phyloP scores from a whole-genome alignment of 1,140 invertebrate genomes.

The Antheraea pernyi region DNA sequence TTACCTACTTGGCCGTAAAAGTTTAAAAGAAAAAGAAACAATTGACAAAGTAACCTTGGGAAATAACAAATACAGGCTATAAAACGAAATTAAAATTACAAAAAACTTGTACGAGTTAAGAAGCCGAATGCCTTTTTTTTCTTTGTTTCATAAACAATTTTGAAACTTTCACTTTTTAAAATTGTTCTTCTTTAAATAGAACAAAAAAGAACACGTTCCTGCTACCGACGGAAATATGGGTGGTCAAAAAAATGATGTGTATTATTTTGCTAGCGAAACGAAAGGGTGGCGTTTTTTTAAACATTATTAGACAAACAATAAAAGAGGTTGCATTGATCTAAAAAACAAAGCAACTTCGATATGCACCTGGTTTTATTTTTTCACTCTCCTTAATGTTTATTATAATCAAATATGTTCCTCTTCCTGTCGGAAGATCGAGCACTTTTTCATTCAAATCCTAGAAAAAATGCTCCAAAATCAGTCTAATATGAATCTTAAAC shows the following conservation, averaged over 20 bases:
- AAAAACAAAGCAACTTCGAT: conserved; percentile 53
- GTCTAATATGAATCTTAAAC: conserved; percentile 19
- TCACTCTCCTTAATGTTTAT: conserved; percentile 34
- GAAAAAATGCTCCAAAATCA: conserved; percentile 29
- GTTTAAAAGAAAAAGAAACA: conserved; percentile 8
- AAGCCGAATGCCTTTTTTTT: conserved; percentile 16
- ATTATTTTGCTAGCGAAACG: conserved; percentile 40
- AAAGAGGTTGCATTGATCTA: conserved; percentile 20
- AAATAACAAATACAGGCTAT: conserved; percentile 15
- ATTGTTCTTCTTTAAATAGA: conserved; percentile 46
- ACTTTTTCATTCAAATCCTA: conserved; percentile 42
- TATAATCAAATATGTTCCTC: conserved; percentile 76
- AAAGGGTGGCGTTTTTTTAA: conserved; percentile 56
- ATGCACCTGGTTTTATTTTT: conserved; percentile 67
- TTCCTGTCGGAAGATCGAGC: conserved; percentile 68
- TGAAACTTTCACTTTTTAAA: conserved; percentile 64
- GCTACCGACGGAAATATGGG: conserved; percentile 3
- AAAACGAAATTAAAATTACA: conserved; percentile 24
- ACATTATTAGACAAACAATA: conserved; percentile 69
- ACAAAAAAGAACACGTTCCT: conserved; percentile 11
- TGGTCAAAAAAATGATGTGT: background rate
- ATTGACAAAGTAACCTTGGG: conserved; percentile 5
- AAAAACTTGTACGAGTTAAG: conserved; percentile 18
- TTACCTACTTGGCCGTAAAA: background rate
- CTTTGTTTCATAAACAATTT: conserved; percentile 21